Evolutionary conservation across 2,797 vertebrate species (phyloP), one percentile per base, ranked within the genome.

Genomic region (Leptoclinus maculatus): DNA sequence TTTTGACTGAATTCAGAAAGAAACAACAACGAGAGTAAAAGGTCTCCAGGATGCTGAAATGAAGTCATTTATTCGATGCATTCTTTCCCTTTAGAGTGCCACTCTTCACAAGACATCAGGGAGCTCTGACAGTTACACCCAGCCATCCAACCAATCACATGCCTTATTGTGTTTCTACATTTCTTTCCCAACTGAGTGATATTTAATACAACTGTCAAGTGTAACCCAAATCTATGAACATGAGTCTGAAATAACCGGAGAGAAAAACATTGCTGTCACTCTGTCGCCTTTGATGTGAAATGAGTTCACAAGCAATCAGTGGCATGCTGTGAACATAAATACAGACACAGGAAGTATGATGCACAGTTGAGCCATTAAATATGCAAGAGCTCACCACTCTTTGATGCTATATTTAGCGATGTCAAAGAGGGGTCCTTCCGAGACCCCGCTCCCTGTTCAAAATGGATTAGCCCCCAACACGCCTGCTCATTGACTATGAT

Each of bases 371-470:
- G 13, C 51, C 49, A 82, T 90, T 69, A 84, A 83, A 81, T 74
- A 84, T 84, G 56, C 62, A 85, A 38, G 38, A 51, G 10, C 54
- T 57, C 51, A 41, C 64, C 16, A 23, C 76, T 76, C 77, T 83
- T 76, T 87, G 72, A 79, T 85, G 83, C 78, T 89, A 89, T 87
- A 79, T 87, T 89, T 86, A 89, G 85, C 10, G 7, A 23, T 62
- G 85, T 76, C 83, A 74, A 29, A 65, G 32, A 71, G 38, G 58
- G 66, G 67, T 65, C 76, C 82, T 81, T 78, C 72, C 2, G 73
- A 83, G 80, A 82, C 74, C 56, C 36, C 66, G 70, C 86, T 85
- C 87, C 85, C 90, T 88, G 80, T 92, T 91, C 91, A 92, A 91
- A 74, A 89, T 83, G 72, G 76, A 93, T 90, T 79, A 88, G 53